Percentiles rank a stretch among this genome's conserved stretches.
Conservation (phyloP, 2,888 invertebrate species). For the Poecilobothrus nobilitatus region DNA sequence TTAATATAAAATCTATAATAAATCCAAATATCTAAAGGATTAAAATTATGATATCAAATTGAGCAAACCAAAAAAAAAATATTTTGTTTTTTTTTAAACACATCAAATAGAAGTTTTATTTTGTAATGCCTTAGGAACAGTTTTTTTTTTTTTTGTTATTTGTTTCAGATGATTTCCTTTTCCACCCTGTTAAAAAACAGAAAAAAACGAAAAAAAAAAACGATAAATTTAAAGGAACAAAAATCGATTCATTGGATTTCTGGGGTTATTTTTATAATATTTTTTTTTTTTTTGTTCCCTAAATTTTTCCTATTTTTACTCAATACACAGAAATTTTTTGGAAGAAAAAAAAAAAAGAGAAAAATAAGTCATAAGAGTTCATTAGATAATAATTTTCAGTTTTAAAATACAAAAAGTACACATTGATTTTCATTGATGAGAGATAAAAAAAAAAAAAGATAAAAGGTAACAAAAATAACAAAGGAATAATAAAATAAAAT, state of each 20-base stretch:
- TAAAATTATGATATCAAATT: too few species aligned
- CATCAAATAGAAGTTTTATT: too few species aligned
- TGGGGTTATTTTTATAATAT: neutral
- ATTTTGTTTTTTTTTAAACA: too few species aligned
- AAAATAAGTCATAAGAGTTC: neutral
- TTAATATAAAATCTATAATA: too few species aligned
- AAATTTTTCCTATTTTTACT: neutral
- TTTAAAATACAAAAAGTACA: neutral
- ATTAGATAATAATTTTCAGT: neutral
- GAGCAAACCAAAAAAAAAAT: too few species aligned
- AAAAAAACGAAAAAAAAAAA: too few species aligned
- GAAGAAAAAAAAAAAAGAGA: neutral
- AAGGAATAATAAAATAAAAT: neutral
- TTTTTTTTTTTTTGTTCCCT: neutral
- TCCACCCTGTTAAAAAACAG: too few species aligned
- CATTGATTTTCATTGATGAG: neutral
- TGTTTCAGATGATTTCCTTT: too few species aligned
- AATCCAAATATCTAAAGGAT: too few species aligned
- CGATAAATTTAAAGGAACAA: neutral
- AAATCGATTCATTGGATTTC: neutral
- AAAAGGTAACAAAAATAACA: neutral
- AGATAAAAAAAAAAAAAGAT: neutral
- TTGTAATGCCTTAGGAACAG: too few species aligned
- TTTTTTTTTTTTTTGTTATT: too few species aligned
- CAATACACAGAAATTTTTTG: neutral